These are phyloP conservation scores for Ostrea denselamellosa DNA, from an alignment of 1,140 invertebrate species.

Conservation along the genomic window DNA sequence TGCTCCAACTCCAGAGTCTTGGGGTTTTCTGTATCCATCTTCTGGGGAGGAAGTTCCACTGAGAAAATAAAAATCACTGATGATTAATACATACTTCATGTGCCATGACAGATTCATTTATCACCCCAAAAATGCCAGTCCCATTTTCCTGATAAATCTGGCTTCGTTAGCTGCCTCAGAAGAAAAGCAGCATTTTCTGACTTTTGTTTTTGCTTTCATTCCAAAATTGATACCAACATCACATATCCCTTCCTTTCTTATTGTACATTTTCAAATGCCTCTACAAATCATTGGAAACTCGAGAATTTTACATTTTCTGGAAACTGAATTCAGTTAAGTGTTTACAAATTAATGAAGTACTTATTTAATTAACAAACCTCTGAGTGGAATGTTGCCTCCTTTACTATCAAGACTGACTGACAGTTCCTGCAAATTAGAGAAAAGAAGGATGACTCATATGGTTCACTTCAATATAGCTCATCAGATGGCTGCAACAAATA, in stretches of 20 bases:
- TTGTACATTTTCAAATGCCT: neutral
- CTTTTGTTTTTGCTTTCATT: neutral
- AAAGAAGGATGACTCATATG: constrained; percentile 26
- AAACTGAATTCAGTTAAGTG: neutral
- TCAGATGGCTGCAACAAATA: neutral
- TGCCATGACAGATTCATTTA: constrained; percentile 29
- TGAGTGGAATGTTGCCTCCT: constrained; percentile 58
- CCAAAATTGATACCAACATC: neutral
- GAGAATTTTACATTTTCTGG: neutral
- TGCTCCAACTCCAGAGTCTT: constrained; percentile 68
- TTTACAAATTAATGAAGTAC: neutral
- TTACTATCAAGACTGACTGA: constrained; percentile 64
- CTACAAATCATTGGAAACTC: neutral
- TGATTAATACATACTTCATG: constrained; percentile 37
- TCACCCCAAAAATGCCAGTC: constrained; percentile 2
- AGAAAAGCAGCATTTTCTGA: neutral
- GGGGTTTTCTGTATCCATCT: constrained; percentile 67
- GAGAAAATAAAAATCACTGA: constrained; percentile 46
- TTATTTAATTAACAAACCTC: constrained; percentile 44
- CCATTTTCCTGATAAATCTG: neutral
- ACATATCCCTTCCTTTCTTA: neutral
- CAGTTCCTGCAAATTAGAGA: constrained; percentile 61
- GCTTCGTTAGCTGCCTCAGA: neutral
- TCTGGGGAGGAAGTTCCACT: constrained; percentile 71
- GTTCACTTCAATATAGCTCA: constrained; percentile 1